phyloP scores from a whole-genome alignment of 2,797 vertebrate species.

The Zenarchopterus dispar region DNA sequence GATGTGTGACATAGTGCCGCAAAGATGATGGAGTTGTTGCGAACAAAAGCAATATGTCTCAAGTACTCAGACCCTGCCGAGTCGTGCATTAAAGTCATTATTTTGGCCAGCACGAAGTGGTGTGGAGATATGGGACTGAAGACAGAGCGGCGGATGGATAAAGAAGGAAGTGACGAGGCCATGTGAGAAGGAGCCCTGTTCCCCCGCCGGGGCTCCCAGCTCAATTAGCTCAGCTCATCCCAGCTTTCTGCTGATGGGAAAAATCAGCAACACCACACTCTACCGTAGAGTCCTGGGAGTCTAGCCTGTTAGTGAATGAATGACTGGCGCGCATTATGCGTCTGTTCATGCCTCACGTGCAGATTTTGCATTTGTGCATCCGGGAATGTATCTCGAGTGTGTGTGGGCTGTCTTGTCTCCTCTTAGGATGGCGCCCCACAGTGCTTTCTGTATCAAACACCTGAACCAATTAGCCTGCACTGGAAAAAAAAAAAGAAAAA shows the following conservation, averaged over 20 bases:
- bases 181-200: constrained; percentile 58
- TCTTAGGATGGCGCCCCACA: constrained; percentile 67
- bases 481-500: constrained; percentile 36
- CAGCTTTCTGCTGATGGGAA: constrained; percentile 81
- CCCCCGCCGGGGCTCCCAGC: constrained; percentile 77
- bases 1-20: no score
- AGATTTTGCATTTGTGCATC: constrained; percentile 55
- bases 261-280: constrained; percentile 68
- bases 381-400: constrained; percentile 12
- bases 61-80: constrained; percentile 17
- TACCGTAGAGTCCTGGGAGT: constrained; percentile 68
- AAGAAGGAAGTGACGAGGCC: constrained; percentile 77
- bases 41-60: constrained; percentile 14
- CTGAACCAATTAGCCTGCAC: constrained; percentile 71
- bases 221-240: constrained; percentile 84
- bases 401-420: constrained; percentile 54
- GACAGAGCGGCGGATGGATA: constrained; percentile 56
- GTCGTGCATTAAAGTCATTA: constrained; percentile 15
- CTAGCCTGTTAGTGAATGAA: constrained; percentile 66
- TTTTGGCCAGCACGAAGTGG: constrained; percentile 48
- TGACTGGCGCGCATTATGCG: constrained; percentile 62
- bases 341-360: constrained; percentile 57
- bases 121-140: constrained; percentile 55
- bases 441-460: constrained; percentile 71
- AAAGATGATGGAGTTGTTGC: no score